Evolutionary conservation across 2,888 invertebrate genomes (phyloP).

Genomic region (Mythimna albipuncta): DNA sequence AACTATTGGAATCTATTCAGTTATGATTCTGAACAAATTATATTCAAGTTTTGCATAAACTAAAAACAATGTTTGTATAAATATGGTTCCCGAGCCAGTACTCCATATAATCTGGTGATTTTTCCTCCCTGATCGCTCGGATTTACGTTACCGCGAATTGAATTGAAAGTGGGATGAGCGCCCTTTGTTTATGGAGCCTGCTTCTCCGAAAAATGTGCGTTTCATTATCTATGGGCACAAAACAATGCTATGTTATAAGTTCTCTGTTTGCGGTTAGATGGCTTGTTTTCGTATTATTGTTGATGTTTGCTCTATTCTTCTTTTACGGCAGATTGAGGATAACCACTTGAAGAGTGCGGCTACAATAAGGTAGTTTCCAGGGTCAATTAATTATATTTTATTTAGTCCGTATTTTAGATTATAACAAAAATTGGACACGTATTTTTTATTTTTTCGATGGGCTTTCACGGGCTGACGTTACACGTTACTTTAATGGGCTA

Average conservation of each 20-base stretch:
- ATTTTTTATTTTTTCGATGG: no score
- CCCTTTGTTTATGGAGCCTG: constrained; percentile 74
- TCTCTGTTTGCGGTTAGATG: constrained; percentile 23
- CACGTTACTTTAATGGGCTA: no score
- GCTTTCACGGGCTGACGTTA: no score
- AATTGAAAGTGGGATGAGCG: constrained; percentile 76
- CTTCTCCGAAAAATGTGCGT: constrained; percentile 64
- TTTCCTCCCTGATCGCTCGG: constrained; percentile 61
- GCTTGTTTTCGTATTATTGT: constrained; percentile 13
- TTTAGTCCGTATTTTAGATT: no score
- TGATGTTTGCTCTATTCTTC: constrained; percentile 12
- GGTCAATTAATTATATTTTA: no score
- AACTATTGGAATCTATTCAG: no score
- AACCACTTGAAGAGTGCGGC: background rate
- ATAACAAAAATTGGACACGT: no score
- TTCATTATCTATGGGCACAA: constrained; percentile 44
- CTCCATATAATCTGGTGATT: constrained; percentile 62
- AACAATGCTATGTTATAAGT: constrained; percentile 32
- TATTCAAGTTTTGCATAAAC: no score
- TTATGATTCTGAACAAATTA: no score
- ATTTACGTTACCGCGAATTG: constrained; percentile 74
- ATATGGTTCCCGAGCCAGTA: constrained; percentile 52
- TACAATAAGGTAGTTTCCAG: no score
- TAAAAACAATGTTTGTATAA: constrained; percentile 22
- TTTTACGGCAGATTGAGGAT: background rate